A percentile compares a stretch with the other conserved stretches of the same genome.
Conservation (phyloP, 2,888 invertebrate species). For the Xanthia icteritia region DNA sequence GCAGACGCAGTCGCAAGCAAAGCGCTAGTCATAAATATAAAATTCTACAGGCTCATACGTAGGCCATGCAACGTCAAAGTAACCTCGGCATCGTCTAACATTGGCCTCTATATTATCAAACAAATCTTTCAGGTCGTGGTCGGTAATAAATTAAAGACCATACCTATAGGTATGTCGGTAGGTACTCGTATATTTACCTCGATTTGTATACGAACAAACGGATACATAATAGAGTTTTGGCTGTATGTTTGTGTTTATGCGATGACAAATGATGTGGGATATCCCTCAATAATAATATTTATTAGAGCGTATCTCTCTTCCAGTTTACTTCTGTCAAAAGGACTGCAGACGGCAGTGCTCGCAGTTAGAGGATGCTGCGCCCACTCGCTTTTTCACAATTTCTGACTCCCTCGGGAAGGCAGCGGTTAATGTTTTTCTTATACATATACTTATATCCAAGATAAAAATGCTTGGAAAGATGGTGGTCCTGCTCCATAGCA, state of each 20-base stretch:
- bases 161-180: background rate
- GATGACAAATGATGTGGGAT: slow-evolving; percentile 11
- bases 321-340: background rate
- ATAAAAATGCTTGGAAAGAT: no score
- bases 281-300: background rate
- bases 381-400: background rate
- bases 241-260: background rate
- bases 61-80: slow-evolving; percentile 46
- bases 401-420: background rate
- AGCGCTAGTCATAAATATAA: slow-evolving; percentile 3
- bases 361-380: background rate
- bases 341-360: background rate
- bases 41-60: slow-evolving; percentile 18
- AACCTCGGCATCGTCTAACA: slow-evolving; percentile 50
- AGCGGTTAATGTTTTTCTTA: background rate
- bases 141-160: slow-evolving; percentile 26
- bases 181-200: background rate
- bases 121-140: slow-evolving; percentile 57
- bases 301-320: background rate
- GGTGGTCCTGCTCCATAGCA: no score
- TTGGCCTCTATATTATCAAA: slow-evolving; percentile 58
- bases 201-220: slow-evolving; percentile 3
- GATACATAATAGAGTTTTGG: background rate
- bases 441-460: no score
- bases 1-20: background rate